phyloP scores from a whole-genome alignment of 2,113 vertebrate genomes.

The Neodontobutis hainanensis region DNA sequence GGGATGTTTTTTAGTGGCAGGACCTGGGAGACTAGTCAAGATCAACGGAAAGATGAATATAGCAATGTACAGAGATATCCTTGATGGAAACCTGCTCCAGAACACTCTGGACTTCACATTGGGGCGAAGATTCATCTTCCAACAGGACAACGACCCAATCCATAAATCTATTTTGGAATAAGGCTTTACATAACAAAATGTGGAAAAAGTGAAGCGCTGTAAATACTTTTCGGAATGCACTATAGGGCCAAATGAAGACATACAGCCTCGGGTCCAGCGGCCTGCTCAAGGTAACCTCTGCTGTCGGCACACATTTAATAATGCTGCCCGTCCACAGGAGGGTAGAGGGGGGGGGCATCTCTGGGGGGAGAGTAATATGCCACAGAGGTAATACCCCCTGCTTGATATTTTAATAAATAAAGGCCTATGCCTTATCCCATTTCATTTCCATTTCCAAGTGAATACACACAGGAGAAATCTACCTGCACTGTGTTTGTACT shows the following conservation, averaged over 20 bases:
- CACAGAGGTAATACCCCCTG: conserved; percentile 59
- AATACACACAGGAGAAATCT: conserved; percentile 52
- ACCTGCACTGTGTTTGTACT: conserved; percentile 19
- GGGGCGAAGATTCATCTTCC: no score
- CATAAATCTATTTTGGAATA: no score
- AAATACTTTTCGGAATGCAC: no score
- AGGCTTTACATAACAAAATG: no score
- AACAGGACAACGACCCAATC: no score
- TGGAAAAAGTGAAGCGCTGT: no score
- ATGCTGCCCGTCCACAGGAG: conserved; percentile 64
- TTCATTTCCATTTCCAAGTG: conserved; percentile 55
- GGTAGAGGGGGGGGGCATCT: conserved; percentile 27
- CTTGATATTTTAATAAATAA: conserved; percentile 70
- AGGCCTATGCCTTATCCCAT: conserved; percentile 45
- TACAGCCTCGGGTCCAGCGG: conserved; percentile 78
- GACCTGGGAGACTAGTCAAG: no score
- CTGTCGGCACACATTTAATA: conserved; percentile 81
- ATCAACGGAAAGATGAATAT: no score
- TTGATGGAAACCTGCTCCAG: no score
- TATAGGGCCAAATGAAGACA: conserved; percentile 82
- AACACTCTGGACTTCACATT: no score
- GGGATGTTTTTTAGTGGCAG: no score
- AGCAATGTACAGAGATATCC: no score
- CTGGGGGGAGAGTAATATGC: conserved; percentile 68
- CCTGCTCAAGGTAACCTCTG: conserved; percentile 85